phyloP scores from a whole-genome alignment of 2,113 vertebrate species.

The Stomatorhinus ivindoensis region DNA sequence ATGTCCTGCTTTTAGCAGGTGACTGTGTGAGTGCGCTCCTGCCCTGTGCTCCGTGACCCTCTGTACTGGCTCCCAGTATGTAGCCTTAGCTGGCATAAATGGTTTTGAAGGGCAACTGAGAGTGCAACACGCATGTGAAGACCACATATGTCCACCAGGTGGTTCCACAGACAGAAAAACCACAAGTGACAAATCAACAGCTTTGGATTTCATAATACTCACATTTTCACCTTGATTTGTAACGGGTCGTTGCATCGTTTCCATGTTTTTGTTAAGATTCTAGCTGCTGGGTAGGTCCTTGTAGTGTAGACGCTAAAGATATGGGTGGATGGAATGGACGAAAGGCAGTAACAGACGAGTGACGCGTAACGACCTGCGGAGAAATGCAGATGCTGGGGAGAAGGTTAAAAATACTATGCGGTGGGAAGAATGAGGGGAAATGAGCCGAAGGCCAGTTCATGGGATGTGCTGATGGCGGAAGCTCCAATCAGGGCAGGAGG shows the following conservation, averaged over 20 bases:
- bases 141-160: not conserved
- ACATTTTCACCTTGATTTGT: not conserved
- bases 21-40: not conserved
- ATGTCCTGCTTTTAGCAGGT: not conserved
- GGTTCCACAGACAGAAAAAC: not conserved
- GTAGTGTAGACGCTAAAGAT: not conserved
- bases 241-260: not conserved
- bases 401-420: not conserved
- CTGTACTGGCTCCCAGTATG: not conserved
- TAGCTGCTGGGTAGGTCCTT: not conserved
- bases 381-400: not conserved
- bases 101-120: not conserved
- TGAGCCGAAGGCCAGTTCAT: not conserved
- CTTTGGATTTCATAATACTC: not conserved
- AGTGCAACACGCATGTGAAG: not conserved
- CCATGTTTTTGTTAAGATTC: not conserved
- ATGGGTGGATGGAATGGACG: not conserved
- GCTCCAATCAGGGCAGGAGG: not conserved
- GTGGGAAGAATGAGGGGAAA: not conserved
- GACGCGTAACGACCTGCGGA: not conserved
- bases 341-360: not conserved
- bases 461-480: not conserved
- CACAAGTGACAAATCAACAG: not conserved
- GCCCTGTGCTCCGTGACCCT: not conserved
- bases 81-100: not conserved